Percentiles rank a stretch among this genome's conserved stretches.
Conservation (phyloP, 2,888 invertebrate genomes). For the Chelonus formosanus region DNA sequence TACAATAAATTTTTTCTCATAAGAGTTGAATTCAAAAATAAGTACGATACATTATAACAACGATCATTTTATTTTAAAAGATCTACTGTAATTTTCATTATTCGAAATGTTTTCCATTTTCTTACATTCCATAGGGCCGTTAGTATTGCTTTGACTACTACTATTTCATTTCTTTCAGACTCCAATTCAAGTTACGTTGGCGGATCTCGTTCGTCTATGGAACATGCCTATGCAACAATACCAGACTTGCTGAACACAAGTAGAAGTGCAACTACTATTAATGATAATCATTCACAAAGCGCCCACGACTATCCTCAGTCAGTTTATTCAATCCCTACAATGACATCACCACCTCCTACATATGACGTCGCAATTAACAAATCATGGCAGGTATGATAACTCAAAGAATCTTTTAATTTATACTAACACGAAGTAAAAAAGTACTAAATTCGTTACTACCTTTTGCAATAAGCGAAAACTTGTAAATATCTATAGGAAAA, state of each 20-base stretch:
- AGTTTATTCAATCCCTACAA: conserved; percentile 58
- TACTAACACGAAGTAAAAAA: too few species aligned
- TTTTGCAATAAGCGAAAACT: too few species aligned
- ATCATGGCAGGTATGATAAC: conserved; percentile 57
- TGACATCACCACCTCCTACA: conserved; percentile 63
- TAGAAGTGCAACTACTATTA: conserved; percentile 44
- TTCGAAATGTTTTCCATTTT: too few species aligned
- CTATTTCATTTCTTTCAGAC: conserved; percentile 43
- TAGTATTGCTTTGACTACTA: too few species aligned
- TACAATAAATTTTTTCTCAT: too few species aligned
- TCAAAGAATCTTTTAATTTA: background rate
- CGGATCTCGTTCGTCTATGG: background rate
- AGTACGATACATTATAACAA: too few species aligned
- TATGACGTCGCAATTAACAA: conserved; percentile 61
- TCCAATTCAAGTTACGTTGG: conserved; percentile 55
- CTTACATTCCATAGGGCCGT: too few species aligned
- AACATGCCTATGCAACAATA: conserved; percentile 51
- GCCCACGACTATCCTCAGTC: conserved; percentile 44
- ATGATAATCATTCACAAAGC: conserved; percentile 43
- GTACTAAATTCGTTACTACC: too few species aligned
- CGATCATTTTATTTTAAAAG: too few species aligned
- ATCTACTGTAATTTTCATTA: too few species aligned
- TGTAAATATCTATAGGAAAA: too few species aligned
- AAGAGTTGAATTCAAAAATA: too few species aligned
- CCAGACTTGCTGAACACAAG: conserved; percentile 50